phyloP scores from a whole-genome alignment of 2,797 vertebrate genomes.

The Octomys mimax region DNA sequence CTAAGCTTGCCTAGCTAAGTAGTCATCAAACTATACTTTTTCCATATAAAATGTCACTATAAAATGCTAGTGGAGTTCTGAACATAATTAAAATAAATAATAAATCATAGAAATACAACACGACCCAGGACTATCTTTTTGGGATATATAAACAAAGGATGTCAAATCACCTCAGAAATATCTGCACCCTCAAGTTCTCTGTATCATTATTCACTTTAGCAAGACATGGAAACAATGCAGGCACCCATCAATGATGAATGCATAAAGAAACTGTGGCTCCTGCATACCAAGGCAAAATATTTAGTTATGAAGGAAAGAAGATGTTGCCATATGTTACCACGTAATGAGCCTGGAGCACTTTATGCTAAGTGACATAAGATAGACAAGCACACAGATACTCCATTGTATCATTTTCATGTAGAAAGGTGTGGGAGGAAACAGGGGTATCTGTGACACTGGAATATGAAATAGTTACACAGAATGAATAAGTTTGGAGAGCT shows the following conservation, averaged over 20 bases:
- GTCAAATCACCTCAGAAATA: neutral
- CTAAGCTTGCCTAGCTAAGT: fast-evolving
- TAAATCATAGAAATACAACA: neutral
- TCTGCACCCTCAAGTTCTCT: neutral
- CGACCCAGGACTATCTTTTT: neutral
- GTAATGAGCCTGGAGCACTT: neutral
- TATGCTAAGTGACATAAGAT: too few relatives aligned
- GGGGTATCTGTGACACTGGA: fast-evolving
- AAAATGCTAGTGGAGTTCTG: neutral
- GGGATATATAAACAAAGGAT: neutral
- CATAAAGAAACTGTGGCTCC: neutral
- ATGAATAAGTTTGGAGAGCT: neutral
- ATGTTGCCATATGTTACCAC: neutral
- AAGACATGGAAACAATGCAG: neutral
- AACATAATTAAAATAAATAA: neutral
- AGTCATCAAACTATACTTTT: neutral
- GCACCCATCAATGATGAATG: too few relatives aligned
- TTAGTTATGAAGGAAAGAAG: neutral
- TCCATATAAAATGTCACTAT: neutral
- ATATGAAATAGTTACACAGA: neutral
- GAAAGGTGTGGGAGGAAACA: neutral
- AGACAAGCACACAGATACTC: neutral
- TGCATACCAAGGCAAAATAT: too few relatives aligned
- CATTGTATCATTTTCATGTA: neutral
- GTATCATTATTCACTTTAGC: neutral